phyloP scores from a whole-genome alignment of 1,140 invertebrate species.

The Oryctes rhinoceros region DNA sequence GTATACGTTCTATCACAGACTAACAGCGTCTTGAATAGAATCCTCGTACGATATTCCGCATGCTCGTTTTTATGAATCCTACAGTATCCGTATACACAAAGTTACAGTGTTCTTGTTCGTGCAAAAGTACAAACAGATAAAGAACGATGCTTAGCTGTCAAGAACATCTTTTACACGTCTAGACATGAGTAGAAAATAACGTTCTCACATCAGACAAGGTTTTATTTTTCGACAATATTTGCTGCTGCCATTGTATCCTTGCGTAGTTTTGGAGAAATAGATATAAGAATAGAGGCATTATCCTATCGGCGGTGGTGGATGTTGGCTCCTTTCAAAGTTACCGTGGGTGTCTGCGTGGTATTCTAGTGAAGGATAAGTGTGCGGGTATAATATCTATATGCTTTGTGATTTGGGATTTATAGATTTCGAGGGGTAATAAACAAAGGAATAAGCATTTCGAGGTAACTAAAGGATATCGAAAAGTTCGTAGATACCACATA shows the following conservation, averaged over 20 bases:
- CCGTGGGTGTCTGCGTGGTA: background rate
- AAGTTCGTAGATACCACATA: too few species aligned
- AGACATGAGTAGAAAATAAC: background rate
- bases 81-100: background rate
- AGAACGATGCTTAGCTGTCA: slow-evolving; percentile 8
- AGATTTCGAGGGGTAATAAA: too few species aligned
- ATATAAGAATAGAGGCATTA: background rate
- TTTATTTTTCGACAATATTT: slow-evolving; percentile 9
- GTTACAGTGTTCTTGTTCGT: background rate
- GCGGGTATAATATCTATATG: too few species aligned
- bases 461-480: too few species aligned
- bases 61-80: background rate
- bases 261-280: background rate
- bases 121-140: background rate
- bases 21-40: background rate
- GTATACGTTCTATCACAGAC: background rate
- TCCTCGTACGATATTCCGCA: background rate
- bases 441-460: too few species aligned
- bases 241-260: background rate
- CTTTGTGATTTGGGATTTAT: too few species aligned
- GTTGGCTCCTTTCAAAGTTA: background rate
- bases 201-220: background rate
- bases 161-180: background rate
- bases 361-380: background rate
- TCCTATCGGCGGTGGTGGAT: too few species aligned